A percentile compares a stretch with the other conserved stretches of the same genome.
Conservation (phyloP, 1,140 invertebrate species). For the Rhizoglyphus robini region DNA sequence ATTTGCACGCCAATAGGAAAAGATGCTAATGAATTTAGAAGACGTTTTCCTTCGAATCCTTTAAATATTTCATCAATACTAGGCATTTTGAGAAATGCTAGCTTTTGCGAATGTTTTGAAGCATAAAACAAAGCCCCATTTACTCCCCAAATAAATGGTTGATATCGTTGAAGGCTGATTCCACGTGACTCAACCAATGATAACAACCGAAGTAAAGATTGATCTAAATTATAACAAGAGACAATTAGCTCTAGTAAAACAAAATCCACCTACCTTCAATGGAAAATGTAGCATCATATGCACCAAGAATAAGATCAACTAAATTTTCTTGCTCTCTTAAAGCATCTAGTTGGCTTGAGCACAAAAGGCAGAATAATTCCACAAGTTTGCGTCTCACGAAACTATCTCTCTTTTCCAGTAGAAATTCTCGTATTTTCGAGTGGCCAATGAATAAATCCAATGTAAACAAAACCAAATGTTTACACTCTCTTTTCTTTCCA, state of each 20-base stretch:
- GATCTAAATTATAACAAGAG: neutral
- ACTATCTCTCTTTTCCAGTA: neutral
- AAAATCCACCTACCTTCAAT: neutral
- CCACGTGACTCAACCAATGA: neutral
- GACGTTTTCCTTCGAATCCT: neutral
- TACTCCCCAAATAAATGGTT: conserved; percentile 16
- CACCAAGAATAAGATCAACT: conserved; percentile 9
- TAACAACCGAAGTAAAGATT: conserved; percentile 7
- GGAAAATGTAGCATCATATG: conserved; percentile 7
- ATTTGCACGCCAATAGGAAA: conserved; percentile 12
- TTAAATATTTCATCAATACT: conserved; percentile 14
- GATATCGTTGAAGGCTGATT: neutral
- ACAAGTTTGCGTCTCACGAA: neutral
- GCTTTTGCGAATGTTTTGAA: conserved; percentile 6
- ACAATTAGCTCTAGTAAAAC: neutral
- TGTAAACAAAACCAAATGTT: neutral
- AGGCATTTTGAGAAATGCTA: conserved; percentile 1
- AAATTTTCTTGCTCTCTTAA: neutral
- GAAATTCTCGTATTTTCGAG: neutral
- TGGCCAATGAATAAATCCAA: conserved; percentile 13
- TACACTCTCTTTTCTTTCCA: neutral
- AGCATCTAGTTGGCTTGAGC: neutral
- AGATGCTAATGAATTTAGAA: neutral
- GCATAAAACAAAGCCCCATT: conserved; percentile 14
- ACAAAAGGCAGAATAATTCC: neutral